phyloP scores from a whole-genome alignment of 92 coral and sea anemone species.

The Phenganax marumi region DNA sequence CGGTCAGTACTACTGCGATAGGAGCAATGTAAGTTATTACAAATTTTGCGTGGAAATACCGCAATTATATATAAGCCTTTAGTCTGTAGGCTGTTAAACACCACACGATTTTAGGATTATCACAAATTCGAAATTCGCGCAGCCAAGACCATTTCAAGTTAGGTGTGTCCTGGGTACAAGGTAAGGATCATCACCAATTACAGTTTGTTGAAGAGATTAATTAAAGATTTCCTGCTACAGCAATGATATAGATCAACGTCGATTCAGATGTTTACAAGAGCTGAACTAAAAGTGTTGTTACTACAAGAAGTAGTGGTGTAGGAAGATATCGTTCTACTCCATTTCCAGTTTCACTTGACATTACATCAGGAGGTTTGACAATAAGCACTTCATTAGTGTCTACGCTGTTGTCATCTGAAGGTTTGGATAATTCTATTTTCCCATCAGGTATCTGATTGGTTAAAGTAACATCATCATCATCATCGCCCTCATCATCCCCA shows the following conservation, averaged over 20 bases:
- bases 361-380: slow-evolving; percentile 36
- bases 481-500: slow-evolving; percentile 43
- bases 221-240: too few relatives aligned
- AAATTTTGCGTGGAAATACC: too few relatives aligned
- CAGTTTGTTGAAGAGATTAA: too few relatives aligned
- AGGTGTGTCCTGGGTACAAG: too few relatives aligned
- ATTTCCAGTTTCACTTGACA: neutral
- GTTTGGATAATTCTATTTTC: neutral
- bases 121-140: too few relatives aligned
- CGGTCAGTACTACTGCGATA: too few relatives aligned
- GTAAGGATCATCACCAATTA: too few relatives aligned
- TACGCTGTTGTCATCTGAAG: slow-evolving; percentile 19
- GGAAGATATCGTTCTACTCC: slow-evolving; percentile 23
- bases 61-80: too few relatives aligned
- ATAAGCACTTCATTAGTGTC: slow-evolving; percentile 43
- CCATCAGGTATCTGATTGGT: slow-evolving; percentile 39
- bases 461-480: slow-evolving; percentile 48
- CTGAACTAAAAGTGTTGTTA: slow-evolving; percentile 8
- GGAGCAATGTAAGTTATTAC: too few relatives aligned
- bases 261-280: neutral
- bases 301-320: slow-evolving; percentile 9
- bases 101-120: too few relatives aligned
- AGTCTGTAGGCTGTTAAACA: too few relatives aligned
- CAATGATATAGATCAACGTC: neutral
- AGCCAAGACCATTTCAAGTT: too few relatives aligned